Evolutionary conservation across 2,113 vertebrate genomes (phyloP).

Genomic region (Rhipidura dahli): DNA sequence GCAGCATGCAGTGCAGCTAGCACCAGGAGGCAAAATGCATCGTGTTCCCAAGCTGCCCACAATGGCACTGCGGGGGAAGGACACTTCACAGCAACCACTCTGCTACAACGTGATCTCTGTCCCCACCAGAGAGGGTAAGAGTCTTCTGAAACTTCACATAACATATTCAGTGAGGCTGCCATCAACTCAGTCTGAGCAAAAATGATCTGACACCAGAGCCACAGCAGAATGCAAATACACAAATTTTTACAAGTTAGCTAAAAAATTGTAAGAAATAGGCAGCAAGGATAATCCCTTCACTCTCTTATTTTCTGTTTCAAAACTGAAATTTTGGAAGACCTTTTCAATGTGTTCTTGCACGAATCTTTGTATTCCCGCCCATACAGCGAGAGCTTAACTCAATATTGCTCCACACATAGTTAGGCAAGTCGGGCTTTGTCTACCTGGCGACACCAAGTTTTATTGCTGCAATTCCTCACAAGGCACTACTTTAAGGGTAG

Average conservation of each 20-base stretch:
- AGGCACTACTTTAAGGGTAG: not conserved
- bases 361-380: not conserved
- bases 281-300: not conserved
- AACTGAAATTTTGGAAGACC: not conserved
- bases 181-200: not conserved
- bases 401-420: not conserved
- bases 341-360: not conserved
- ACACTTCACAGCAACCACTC: not conserved
- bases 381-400: not conserved
- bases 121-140: not conserved
- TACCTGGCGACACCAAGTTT: not conserved
- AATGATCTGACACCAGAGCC: not conserved
- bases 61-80: rapidly evolving
- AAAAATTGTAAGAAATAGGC: not conserved
- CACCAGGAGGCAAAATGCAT: not conserved
- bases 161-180: not conserved
- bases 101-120: not conserved
- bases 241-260: not conserved
- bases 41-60: not conserved
- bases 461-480: not conserved
- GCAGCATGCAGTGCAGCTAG: not conserved
- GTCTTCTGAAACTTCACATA: not conserved
- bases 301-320: not conserved
- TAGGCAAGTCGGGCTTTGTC: not conserved
- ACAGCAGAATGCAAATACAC: not conserved